Evolutionary conservation across 2,888 invertebrate genomes (phyloP).

Genomic region (Leptinotarsa juncta): DNA sequence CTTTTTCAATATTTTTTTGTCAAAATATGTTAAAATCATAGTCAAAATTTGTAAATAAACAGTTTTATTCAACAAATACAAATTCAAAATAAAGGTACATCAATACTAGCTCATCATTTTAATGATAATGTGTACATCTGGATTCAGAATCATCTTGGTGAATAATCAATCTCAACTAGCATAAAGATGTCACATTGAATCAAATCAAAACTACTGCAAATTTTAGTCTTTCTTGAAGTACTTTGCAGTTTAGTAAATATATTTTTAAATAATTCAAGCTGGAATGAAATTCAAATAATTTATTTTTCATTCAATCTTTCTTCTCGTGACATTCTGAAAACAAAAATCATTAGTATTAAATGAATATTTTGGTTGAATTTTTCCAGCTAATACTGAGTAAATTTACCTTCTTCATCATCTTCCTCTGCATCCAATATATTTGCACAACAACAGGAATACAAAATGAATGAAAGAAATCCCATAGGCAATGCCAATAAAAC

Average conservation of each 20-base stretch:
- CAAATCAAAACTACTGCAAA: no score
- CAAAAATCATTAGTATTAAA: constrained; percentile 29
- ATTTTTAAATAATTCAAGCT: background rate
- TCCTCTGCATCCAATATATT: constrained; percentile 94
- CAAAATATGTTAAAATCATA: no score
- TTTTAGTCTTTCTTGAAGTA: background rate
- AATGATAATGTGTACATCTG: no score
- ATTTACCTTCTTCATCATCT: constrained; percentile 73
- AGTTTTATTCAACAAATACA: no score
- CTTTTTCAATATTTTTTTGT: no score
- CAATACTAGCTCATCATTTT: no score
- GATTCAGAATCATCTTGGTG: no score
- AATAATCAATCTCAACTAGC: no score
- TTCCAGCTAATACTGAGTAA: background rate
- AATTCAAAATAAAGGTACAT: no score
- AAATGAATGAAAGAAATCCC: constrained; percentile 92
- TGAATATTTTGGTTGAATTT: background rate
- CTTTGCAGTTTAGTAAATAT: background rate
- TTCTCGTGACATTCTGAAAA: constrained; percentile 64
- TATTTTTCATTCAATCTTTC: constrained; percentile 61
- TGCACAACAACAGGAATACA: constrained; percentile 95
- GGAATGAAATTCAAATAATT: background rate
- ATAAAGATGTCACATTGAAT: no score
- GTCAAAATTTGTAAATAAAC: no score
- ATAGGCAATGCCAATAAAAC: constrained; percentile 94